phyloP scores from a whole-genome alignment of 2,888 invertebrate genomes.

The Lepeophtheirus nordmannii region DNA sequence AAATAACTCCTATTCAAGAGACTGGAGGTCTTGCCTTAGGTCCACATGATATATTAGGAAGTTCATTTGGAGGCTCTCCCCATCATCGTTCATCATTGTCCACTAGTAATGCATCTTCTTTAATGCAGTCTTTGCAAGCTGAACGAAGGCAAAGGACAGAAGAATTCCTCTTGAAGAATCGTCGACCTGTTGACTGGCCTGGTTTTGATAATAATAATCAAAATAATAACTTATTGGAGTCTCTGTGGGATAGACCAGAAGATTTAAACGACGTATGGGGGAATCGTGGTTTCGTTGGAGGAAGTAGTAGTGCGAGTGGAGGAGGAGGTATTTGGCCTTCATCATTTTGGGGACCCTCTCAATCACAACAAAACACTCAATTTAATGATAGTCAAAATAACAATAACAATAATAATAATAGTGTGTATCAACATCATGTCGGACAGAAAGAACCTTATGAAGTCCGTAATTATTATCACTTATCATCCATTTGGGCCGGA shows the following conservation, averaged over 20 bases:
- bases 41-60: conserved; percentile 10
- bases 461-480: neutral
- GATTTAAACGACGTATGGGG: neutral
- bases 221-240: conserved; percentile 3
- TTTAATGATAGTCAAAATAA: no score
- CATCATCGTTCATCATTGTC: no score
- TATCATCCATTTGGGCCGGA: conserved; percentile 3
- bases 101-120: neutral
- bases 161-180: conserved; percentile 24
- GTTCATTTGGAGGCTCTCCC: neutral
- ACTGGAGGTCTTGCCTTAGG: conserved; percentile 18
- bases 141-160: conserved; percentile 26
- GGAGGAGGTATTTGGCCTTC: neutral
- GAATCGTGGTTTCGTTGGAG: neutral
- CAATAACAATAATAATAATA: no score
- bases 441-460: neutral
- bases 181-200: neutral
- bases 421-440: no score
- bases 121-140: conserved; percentile 27
- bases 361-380: no score
- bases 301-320: neutral
- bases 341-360: neutral
- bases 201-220: conserved; percentile 14
- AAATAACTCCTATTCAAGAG: conserved; percentile 22
- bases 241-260: conserved; percentile 12